phyloP scores from a whole-genome alignment of 1,140 invertebrate species.

The Cydia strobilella region DNA sequence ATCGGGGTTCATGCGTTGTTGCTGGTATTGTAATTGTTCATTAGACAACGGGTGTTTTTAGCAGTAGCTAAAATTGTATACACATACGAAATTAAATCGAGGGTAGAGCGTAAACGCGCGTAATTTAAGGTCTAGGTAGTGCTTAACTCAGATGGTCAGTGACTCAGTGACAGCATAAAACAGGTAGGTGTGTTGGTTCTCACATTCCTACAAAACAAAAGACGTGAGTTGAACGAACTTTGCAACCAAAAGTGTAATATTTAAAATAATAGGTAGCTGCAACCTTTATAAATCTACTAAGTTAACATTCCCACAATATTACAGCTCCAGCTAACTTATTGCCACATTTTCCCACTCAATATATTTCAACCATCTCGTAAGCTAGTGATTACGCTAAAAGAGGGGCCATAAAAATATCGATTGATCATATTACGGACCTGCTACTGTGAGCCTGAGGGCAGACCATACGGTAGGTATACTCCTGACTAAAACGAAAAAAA shows the following conservation, averaged over 20 bases:
- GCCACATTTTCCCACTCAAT: conserved; percentile 32
- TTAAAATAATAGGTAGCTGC: background rate
- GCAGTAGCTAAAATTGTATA: too few relatives aligned
- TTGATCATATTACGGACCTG: conserved; percentile 24
- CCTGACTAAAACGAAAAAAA: background rate
- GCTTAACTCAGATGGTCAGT: too few relatives aligned
- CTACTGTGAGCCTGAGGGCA: conserved; percentile 20
- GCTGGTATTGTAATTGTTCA: too few relatives aligned
- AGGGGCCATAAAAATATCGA: conserved; percentile 32
- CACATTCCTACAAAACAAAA: background rate
- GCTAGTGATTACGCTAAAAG: conserved; percentile 27
- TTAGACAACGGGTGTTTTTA: too few relatives aligned
- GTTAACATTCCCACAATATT: conserved; percentile 26
- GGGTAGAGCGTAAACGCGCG: too few relatives aligned
- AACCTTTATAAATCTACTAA: background rate
- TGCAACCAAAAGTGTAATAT: background rate
- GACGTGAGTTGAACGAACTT: background rate
- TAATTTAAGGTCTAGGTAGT: too few relatives aligned
- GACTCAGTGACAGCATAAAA: too few relatives aligned
- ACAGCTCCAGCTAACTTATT: conserved; percentile 16
- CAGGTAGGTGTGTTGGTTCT: background rate
- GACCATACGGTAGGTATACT: conserved; percentile 1
- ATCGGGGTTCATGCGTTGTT: too few relatives aligned
- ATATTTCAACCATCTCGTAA: conserved; percentile 21
- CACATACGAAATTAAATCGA: too few relatives aligned